phyloP scores from a whole-genome alignment of 2,888 invertebrate species.

The Amphipoea lucens region DNA sequence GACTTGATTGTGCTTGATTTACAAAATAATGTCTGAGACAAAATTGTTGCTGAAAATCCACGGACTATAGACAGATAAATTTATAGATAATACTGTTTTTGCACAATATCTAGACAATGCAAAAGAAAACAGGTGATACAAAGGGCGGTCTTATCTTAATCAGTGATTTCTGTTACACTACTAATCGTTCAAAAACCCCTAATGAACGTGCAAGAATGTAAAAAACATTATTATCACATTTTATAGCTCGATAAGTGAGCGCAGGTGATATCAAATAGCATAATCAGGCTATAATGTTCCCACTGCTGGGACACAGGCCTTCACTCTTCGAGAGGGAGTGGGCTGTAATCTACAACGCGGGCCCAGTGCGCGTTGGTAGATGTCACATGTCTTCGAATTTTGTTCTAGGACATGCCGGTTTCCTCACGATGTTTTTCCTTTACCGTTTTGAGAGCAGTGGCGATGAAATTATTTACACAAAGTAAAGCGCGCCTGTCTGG shows the following conservation, averaged over 20 bases:
- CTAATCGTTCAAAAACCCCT: slow-evolving; percentile 11
- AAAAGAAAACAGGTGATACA: not conserved
- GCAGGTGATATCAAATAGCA: not conserved
- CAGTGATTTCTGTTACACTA: not conserved
- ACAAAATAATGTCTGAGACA: not conserved
- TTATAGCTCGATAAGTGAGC: not conserved
- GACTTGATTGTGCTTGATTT: not conserved
- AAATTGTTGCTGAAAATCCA: not conserved
- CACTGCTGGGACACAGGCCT: too few species aligned
- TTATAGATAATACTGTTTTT: not conserved
- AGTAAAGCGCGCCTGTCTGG: too few species aligned
- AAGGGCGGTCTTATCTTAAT: not conserved
- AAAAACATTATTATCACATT: not conserved
- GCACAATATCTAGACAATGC: slow-evolving; percentile 2
- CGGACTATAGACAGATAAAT: not conserved
- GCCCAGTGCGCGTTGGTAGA: too few species aligned
- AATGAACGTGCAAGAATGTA: not conserved
- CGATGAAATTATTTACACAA: too few species aligned
- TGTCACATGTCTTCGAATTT: too few species aligned
- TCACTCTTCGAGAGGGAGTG: too few species aligned
- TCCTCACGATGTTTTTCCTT: too few species aligned
- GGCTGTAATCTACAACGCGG: too few species aligned
- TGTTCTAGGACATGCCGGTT: too few species aligned
- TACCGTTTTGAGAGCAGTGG: too few species aligned
- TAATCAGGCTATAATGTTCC: too few species aligned